Base-by-base conservation (phyloP, 2,797 vertebrate genomes). In the Triplophysa yarkandensis region DNA sequence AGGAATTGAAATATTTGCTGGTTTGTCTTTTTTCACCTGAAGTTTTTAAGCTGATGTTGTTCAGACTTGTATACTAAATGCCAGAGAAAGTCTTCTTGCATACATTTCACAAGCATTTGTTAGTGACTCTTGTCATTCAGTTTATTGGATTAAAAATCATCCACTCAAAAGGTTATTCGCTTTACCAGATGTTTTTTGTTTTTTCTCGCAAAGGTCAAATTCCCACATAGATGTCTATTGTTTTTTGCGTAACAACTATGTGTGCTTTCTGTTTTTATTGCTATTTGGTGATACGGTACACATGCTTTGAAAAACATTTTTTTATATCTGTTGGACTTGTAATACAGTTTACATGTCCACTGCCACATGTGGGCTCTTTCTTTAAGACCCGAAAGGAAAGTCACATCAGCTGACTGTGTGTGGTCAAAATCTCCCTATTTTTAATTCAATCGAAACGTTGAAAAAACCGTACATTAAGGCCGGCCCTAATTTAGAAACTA, bases 11-110 rank as follows among this genome's bases (percentile, higher is more conserved):
- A 79, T 81, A 77, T 85, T 79, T 85, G 77, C 80, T 83, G 79
- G 80, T 81, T 83, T 81, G 73, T 75, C 57, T 25, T 34, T 77
- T n/a, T 77, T 70, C 65, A 60, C 66, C 85, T 77, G 84, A 74
- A 44, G 43, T 77, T 67, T 76, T 11, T 75, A 48, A 61, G 25
- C 32, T 50, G 70, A 69, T 67, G 74, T 82, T 90, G 85, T 75
- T 85, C 87, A 86, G 72, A 86, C 86, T 83, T 91, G 84, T 89
- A 90, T 89, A 89, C 91, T 87, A 82, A 80, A 74, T 84, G 88
- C 89, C 88, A 87, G 63, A 88, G 88, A 85, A 71, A 25, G 86
- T 85, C 82, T 84, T 85, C 88, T 88, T 84, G 85, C 86, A 68
- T 87, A 87, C 74, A 77, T 83, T 80, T 77, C 82, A 80, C 74